These are phyloP conservation scores for Sarcophaga bullata DNA, from an alignment of 1,140 invertebrate genomes.

Conservation along the genomic window DNA sequence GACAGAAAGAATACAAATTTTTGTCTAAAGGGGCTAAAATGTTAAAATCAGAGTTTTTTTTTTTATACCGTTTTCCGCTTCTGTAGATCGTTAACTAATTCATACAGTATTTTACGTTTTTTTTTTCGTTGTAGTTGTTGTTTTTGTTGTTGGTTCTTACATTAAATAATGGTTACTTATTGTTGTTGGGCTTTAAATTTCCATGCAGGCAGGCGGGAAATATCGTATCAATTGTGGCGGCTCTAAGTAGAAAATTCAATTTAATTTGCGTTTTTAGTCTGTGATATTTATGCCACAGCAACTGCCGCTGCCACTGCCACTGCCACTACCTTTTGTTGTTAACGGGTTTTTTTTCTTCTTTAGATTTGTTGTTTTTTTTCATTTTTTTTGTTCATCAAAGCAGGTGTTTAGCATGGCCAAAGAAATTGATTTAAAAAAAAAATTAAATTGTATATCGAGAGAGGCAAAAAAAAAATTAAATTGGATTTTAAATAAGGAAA, in stretches of 20 bases:
- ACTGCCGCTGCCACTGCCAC: not conserved
- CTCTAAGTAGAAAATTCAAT: constrained; percentile 45
- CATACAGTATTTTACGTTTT: constrained; percentile 17
- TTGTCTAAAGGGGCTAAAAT: constrained; percentile 9
- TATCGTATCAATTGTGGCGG: constrained; percentile 43
- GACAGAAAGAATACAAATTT: too few relatives aligned
- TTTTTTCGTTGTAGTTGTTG: not conserved
- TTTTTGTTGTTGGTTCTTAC: not conserved
- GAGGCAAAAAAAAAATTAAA: not conserved
- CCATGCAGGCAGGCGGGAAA: not conserved
- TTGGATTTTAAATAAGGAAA: not conserved
- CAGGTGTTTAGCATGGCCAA: constrained; percentile 14
- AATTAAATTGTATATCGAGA: not conserved
- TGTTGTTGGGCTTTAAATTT: constrained; percentile 1
- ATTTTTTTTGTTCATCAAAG: not conserved
- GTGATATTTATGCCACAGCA: constrained; percentile 27
- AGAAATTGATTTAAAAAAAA: not conserved
- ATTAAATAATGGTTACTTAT: not conserved
- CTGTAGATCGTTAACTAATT: not conserved
- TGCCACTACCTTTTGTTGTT: not conserved
- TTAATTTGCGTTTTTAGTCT: constrained; percentile 42
- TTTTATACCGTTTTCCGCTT: not conserved
- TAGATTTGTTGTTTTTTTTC: too few relatives aligned
- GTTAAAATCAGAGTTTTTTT: constrained; percentile 24
- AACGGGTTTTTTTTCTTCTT: too few relatives aligned